phyloP scores from a whole-genome alignment of 1,140 invertebrate species.

The Lordiphosa collinella region DNA sequence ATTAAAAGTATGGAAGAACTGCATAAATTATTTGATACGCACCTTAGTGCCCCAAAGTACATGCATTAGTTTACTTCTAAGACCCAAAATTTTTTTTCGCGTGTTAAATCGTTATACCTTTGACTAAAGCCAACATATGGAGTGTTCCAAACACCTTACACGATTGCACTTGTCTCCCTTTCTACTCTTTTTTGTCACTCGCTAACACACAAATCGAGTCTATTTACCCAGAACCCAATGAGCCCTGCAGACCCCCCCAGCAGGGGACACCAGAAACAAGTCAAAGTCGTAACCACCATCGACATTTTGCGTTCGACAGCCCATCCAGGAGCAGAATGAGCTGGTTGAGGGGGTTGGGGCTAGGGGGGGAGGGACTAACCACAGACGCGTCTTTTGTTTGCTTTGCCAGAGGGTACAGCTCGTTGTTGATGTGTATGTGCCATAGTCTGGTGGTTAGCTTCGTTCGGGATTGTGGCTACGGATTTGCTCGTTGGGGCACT shows the following conservation, averaged over 20 bases:
- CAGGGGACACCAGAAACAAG: constrained; percentile 35
- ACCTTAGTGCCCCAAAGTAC: no score
- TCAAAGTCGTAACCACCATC: constrained; percentile 25
- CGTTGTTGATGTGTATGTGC: constrained; percentile 19
- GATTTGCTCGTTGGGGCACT: constrained; percentile 65
- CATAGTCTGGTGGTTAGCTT: constrained; percentile 32
- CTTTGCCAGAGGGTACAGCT: constrained; percentile 41
- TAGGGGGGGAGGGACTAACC: constrained; percentile 32
- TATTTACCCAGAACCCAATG: constrained; percentile 41
- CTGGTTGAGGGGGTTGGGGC: constrained; percentile 8
- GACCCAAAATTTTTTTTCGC: no score
- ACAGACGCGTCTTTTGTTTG: constrained; percentile 78
- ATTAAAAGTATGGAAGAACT: no score
- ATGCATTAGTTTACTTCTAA: no score
- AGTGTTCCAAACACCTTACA: no score
- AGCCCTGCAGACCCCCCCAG: constrained; percentile 35
- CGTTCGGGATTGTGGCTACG: constrained; percentile 46
- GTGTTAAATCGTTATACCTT: no score
- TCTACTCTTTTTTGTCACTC: no score
- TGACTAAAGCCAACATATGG: no score
- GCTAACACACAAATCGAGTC: constrained; percentile 7
- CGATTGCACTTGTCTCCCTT: no score
- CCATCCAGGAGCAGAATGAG: not conserved
- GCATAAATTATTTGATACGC: no score
- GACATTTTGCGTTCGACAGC: constrained; percentile 47